Evolutionary conservation across 2,797 vertebrate genomes (phyloP).

Genomic region (Chrysocyon brachyurus): DNA sequence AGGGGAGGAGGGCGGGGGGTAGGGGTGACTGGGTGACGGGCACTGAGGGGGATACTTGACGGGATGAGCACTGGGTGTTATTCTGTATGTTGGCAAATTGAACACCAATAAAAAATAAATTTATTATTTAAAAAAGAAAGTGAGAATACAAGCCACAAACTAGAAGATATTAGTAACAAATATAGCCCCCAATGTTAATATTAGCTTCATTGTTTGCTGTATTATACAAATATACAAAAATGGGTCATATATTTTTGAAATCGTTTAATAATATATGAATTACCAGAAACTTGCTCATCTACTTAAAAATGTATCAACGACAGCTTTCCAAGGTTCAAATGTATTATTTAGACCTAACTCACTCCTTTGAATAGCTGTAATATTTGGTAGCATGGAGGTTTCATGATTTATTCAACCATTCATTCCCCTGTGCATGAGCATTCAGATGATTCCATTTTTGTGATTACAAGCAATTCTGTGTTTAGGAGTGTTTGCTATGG

Average conservation of each 20-base stretch:
- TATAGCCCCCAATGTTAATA: not conserved
- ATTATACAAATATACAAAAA: not conserved
- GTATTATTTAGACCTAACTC: not conserved
- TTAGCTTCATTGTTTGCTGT: not conserved
- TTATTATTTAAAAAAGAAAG: not conserved
- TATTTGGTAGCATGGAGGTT: not conserved
- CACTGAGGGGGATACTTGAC: no score
- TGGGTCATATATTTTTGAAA: not conserved
- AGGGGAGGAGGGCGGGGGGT: no score
- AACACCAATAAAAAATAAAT: no score
- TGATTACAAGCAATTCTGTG: not conserved
- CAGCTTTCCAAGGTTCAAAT: not conserved
- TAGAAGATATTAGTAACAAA: not conserved
- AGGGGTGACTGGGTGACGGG: no score
- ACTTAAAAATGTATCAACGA: not conserved
- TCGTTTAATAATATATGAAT: not conserved
- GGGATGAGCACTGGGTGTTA: no score
- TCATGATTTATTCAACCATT: not conserved
- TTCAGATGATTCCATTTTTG: not conserved
- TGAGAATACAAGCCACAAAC: not conserved
- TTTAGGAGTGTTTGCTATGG: not conserved
- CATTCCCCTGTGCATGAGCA: not conserved
- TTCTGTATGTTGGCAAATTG: no score
- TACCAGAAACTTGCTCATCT: not conserved
- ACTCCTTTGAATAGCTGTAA: not conserved